Evolutionary conservation across 2,113 vertebrate species (phyloP).

Genomic region (Pygoscelis adeliae): DNA sequence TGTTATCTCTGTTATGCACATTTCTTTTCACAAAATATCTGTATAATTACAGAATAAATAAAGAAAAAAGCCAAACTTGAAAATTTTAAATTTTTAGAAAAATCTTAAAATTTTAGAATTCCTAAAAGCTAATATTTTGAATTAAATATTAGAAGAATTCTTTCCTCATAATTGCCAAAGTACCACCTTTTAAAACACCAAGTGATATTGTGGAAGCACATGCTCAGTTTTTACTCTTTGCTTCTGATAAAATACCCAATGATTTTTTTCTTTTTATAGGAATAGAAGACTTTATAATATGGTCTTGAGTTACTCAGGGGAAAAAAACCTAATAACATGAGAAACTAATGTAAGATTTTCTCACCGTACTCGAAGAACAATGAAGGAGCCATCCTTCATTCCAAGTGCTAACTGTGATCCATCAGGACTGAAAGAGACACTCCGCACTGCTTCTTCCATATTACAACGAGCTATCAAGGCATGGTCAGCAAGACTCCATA

Average conservation of each 20-base stretch:
- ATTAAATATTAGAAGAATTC: background rate
- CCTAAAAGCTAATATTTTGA: background rate
- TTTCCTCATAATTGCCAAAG: background rate
- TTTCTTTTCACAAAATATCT: background rate
- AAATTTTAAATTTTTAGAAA: background rate
- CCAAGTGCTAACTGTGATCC: slow-evolving; percentile 94
- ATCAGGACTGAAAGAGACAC: slow-evolving; percentile 91
- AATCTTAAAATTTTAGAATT: too few relatives aligned
- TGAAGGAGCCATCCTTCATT: slow-evolving; percentile 98
- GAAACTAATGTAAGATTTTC: background rate
- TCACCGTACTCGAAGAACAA: slow-evolving; percentile 93
- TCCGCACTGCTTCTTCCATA: slow-evolving; percentile 94
- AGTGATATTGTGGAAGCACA: background rate
- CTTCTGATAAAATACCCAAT: background rate
- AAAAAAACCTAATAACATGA: background rate
- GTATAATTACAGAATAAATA: background rate
- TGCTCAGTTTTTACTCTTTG: background rate
- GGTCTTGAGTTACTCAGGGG: background rate
- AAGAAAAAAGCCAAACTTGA: background rate
- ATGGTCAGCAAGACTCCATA: slow-evolving; percentile 95
- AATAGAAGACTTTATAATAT: background rate
- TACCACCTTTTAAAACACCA: background rate
- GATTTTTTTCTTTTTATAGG: background rate
- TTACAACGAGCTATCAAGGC: slow-evolving; percentile 94
- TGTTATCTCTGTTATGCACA: background rate